Percentiles rank a stretch among this genome's conserved stretches.
These are phyloP conservation scores for Rhinoderma darwinii DNA, from an alignment of 2,113 vertebrate species.

Conservation along the genomic window DNA sequence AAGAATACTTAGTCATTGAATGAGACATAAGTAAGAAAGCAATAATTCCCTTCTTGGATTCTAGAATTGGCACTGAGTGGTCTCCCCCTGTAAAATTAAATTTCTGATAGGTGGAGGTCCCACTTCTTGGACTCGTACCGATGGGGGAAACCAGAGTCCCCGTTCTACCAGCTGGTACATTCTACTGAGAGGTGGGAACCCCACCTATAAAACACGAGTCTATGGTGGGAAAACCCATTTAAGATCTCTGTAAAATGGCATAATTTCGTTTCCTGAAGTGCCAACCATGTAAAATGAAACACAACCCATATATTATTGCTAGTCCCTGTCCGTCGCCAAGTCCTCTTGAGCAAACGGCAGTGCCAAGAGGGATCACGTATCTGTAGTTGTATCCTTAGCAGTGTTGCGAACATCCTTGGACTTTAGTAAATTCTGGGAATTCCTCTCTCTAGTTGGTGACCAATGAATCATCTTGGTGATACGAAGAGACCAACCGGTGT, in stretches of 20 bases:
- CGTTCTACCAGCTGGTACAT: no score
- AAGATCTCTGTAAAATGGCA: background rate
- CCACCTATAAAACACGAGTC: background rate
- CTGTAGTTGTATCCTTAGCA: background rate
- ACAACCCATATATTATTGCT: background rate
- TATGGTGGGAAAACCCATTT: no score
- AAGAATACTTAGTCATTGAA: no score
- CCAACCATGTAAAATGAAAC: background rate
- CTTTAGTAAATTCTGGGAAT: background rate
- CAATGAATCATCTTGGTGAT: background rate
- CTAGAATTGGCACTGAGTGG: no score
- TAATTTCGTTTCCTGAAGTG: background rate
- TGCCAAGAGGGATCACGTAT: background rate
- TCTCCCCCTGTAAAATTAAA: no score
- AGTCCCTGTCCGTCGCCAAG: background rate
- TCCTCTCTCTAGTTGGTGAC: background rate
- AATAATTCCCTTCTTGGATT: no score
- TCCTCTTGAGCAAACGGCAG: background rate
- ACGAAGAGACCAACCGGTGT: background rate
- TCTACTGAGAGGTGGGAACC: background rate
- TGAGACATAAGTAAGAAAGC: no score
- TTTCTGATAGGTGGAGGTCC: background rate
- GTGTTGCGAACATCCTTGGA: background rate
- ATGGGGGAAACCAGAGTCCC: no score
- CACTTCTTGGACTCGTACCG: no score